Conservation (phyloP, 92 coral and sea anemone species). For the Palythoa grandis region DNA sequence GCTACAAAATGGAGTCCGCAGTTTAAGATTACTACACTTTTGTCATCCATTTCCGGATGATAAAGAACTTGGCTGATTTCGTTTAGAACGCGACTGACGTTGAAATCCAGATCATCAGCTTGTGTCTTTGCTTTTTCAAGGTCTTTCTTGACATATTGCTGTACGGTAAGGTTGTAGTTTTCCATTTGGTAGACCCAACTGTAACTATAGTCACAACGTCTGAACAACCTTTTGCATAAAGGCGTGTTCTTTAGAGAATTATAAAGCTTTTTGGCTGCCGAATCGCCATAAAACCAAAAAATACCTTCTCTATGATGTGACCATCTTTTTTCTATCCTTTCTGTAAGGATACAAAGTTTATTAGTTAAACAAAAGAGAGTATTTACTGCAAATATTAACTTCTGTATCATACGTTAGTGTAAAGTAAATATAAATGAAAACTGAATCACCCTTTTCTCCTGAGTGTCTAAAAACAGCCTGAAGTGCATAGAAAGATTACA, state of each 20-base stretch:
- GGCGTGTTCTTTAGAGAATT: slow-evolving; percentile 65
- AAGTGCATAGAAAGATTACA: no score
- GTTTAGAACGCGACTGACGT: slow-evolving; percentile 10
- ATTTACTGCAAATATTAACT: no score
- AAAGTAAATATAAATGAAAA: no score
- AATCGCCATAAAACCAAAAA: slow-evolving; percentile 96
- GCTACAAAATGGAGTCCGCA: slow-evolving; percentile 83
- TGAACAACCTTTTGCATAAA: slow-evolving; percentile 75
- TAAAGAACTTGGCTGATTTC: slow-evolving; percentile 63
- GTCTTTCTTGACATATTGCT: slow-evolving; percentile 4
- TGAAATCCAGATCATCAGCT: slow-evolving; percentile 21
- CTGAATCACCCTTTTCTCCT: no score
- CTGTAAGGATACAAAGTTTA: neutral
- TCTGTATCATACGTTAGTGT: neutral
- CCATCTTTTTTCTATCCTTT: neutral
- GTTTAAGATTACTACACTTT: slow-evolving; percentile 78
- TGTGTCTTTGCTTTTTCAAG: neutral
- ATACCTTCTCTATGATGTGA: slow-evolving; percentile 56
- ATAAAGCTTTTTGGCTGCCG: slow-evolving; percentile 77
- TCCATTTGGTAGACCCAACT: slow-evolving; percentile 85
- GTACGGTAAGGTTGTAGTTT: slow-evolving; percentile 18
- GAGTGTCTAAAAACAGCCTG: no score
- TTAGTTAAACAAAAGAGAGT: no score
- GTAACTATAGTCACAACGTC: slow-evolving; percentile 69
- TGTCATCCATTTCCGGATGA: slow-evolving; percentile 72